These are phyloP conservation scores for Neotoxoptera formosana DNA, from an alignment of 1,140 invertebrate genomes.

Conservation along the genomic window DNA sequence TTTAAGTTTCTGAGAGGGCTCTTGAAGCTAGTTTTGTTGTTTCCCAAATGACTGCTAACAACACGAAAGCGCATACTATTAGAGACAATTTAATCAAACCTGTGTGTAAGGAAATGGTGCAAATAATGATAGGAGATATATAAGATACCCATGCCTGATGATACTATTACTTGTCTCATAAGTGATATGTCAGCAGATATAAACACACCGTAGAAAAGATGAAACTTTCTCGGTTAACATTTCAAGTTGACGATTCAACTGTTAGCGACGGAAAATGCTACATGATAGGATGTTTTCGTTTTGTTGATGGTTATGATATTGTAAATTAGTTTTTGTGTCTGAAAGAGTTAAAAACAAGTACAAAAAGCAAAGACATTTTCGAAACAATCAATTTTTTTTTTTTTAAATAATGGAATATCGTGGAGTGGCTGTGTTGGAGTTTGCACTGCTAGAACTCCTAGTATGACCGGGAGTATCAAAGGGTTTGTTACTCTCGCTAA, in stretches of 20 bases:
- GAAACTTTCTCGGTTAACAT: neutral
- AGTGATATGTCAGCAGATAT: neutral
- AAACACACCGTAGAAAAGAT: constrained; percentile 8
- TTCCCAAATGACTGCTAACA: constrained; percentile 62
- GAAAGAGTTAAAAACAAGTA: constrained; percentile 32
- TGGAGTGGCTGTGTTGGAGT: constrained; percentile 41
- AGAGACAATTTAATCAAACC: constrained; percentile 63
- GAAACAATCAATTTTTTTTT: constrained; percentile 19
- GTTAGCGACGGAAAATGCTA: constrained; percentile 7
- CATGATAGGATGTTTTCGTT: constrained; percentile 30
- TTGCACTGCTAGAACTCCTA: constrained; percentile 22
- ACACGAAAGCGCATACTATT: constrained; percentile 63
- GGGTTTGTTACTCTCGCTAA: constrained; percentile 26
- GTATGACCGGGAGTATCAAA: constrained; percentile 40
- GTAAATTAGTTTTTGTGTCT: constrained; percentile 13
- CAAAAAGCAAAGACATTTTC: constrained; percentile 36
- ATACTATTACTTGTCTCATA: constrained; percentile 59
- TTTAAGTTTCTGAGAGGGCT: constrained; percentile 56
- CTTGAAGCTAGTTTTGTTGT: constrained; percentile 62
- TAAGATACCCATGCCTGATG: constrained; percentile 62
- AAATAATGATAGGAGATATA: constrained; percentile 61
- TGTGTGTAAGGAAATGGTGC: constrained; percentile 61
- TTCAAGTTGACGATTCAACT: constrained; percentile 26
- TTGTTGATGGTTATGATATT: neutral
- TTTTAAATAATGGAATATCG: constrained; percentile 28